Evolutionary conservation across 2,113 vertebrate species (phyloP), one percentile per base, ranked within the genome.

Genomic region (Apistogramma diplotaenia): DNA sequence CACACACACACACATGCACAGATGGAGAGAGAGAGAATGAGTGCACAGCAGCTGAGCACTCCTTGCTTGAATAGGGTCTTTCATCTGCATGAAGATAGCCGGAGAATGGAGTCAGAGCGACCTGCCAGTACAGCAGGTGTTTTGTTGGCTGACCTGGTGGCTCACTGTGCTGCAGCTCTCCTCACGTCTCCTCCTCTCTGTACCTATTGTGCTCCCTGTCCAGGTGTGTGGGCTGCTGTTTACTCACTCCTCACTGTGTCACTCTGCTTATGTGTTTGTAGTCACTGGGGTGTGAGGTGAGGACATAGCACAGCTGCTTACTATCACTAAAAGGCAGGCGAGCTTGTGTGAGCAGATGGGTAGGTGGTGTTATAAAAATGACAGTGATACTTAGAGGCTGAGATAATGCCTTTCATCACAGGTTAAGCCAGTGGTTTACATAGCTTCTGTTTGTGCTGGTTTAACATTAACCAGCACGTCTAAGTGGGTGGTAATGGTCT

Each of bases 61-160:
- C 83, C 75, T 86, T 76, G 78, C 72, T 86, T 93, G 92, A 93
- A 94, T 91, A 65, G 85, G 79, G 84, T 82, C 94, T 94, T 94
- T 95, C 90, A 94, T 94, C 85, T 92, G 73, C 65, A 79, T 85
- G 81, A 78, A 89, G 86, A 91, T 78, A 91, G 91, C 90, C 85
- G 70, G 84, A 89, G 85, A 88, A 86, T 82, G 57, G 81, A 91
- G 90, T 84, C 78, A 74, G 78, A 75, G 86, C 53, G 87, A 93
- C 94, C 91, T 89, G 87, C 86, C 85, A 84, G 91, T 58, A 60
- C 81, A 93, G 93, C 93, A 94, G 93, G 94, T 94, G 94, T 91
- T 93, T 87, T 89, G 88, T 89, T 88, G 76, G 81, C 82, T 87
- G 90, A 91, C 92, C 91, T 86, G 87, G 82, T 89, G 79, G 81